A percentile compares a stretch with the other conserved stretches of the same genome.
Evolutionary conservation across 1,140 invertebrate genomes (phyloP).

Genomic region (Aethina tumida): DNA sequence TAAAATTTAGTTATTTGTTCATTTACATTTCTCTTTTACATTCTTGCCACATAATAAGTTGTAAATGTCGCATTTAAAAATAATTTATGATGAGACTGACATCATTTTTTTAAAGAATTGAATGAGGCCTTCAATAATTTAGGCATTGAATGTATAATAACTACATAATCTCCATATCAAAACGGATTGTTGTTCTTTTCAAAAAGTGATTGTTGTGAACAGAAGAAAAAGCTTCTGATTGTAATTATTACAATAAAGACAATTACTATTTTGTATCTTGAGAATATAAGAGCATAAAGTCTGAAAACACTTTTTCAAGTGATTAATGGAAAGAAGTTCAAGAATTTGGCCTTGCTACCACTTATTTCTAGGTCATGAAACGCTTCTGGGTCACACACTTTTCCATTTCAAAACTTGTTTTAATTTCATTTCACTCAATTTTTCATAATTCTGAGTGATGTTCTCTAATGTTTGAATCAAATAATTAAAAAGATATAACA

Average conservation of each 20-base stretch:
- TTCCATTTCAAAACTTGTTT: slow-evolving; percentile 27
- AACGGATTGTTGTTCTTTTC: neutral
- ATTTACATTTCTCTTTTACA: too few relatives aligned
- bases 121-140: too few relatives aligned
- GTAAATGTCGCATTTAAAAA: too few relatives aligned
- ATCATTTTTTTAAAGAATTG: too few relatives aligned
- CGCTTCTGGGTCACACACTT: slow-evolving; percentile 27
- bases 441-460: too few relatives aligned
- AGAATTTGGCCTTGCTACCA: slow-evolving; percentile 22
- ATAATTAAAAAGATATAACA: too few relatives aligned
- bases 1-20: too few relatives aligned
- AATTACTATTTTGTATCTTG: slow-evolving; percentile 7
- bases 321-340: slow-evolving; percentile 3
- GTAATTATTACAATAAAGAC: neutral
- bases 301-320: slow-evolving; percentile 6
- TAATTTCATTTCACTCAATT: slow-evolving; percentile 12
- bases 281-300: neutral
- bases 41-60: too few relatives aligned
- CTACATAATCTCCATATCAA: too few relatives aligned
- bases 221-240: slow-evolving; percentile 3
- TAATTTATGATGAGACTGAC: too few relatives aligned
- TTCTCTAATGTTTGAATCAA: too few relatives aligned
- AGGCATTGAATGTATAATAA: too few relatives aligned
- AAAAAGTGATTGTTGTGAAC: slow-evolving; percentile 4
- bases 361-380: slow-evolving; percentile 24